Evolutionary conservation across 1,140 invertebrate species (phyloP).

Genomic region (Penaeus vannamei): DNA sequence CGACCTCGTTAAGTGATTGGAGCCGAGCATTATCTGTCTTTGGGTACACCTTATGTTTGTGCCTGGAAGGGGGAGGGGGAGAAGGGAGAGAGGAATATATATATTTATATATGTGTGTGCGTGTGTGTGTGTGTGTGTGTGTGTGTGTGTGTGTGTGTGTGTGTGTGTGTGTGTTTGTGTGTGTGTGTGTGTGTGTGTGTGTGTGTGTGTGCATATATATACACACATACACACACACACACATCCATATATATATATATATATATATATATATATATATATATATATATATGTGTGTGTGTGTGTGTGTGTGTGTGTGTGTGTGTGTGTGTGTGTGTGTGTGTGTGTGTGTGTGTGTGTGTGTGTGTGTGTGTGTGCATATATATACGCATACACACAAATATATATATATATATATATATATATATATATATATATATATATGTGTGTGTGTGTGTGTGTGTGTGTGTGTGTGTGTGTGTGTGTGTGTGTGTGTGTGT

Average conservation of each 20-base stretch:
- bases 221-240: background rate
- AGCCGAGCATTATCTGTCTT: too few species aligned
- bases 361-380: background rate
- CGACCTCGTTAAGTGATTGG: too few species aligned
- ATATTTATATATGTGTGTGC: background rate
- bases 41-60: background rate
- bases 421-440: background rate
- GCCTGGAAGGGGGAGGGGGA: background rate
- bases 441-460: background rate
- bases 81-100: background rate
- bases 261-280: background rate
- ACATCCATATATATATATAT: background rate
- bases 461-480: background rate
- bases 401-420: background rate
- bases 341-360: background rate
- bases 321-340: background rate
- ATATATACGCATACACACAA: background rate
- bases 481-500: background rate
- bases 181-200: background rate
- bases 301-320: constrained; percentile 24
- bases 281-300: background rate
- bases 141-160: background rate
- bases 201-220: constrained; percentile 8
- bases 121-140: background rate
- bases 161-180: background rate